Evolutionary conservation across 2,888 invertebrate genomes (phyloP).

Genomic region (Margaritifera margaritifera): DNA sequence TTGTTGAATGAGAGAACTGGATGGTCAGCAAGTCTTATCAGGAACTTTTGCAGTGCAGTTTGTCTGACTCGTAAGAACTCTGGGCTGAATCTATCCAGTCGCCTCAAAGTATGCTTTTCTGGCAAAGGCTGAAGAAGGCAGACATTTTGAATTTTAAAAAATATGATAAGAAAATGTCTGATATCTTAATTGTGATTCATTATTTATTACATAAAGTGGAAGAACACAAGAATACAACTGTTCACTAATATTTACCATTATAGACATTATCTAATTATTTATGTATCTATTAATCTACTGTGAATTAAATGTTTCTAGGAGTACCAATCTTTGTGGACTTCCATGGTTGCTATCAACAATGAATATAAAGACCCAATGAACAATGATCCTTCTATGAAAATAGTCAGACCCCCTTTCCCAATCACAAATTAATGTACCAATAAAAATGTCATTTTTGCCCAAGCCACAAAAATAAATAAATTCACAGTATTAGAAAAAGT

Average conservation of each 20-base stretch:
- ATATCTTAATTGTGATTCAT: not conserved
- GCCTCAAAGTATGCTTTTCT: constrained; percentile 81
- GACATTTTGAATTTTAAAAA: not conserved
- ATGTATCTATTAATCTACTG: too few relatives aligned
- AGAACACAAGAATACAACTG: not conserved
- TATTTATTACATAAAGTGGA: not conserved
- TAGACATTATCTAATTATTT: not conserved
- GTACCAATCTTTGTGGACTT: too few relatives aligned
- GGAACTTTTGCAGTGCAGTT: constrained; percentile 80
- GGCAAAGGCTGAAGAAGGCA: constrained; percentile 78
- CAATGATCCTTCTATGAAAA: too few relatives aligned
- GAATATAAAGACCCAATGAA: too few relatives aligned
- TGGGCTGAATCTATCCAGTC: constrained; percentile 82
- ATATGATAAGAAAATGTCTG: not conserved
- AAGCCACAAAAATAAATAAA: too few relatives aligned
- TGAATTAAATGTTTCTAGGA: too few relatives aligned
- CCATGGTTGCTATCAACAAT: too few relatives aligned
- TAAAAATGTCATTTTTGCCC: too few relatives aligned
- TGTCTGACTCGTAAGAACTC: constrained; percentile 81
- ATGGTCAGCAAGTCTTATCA: constrained; percentile 80
- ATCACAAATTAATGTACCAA: too few relatives aligned
- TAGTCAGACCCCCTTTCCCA: too few relatives aligned
- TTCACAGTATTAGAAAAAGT: too few relatives aligned
- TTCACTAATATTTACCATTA: constrained; percentile 6
- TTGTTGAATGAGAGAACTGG: constrained; percentile 81